phyloP scores from a whole-genome alignment of 2,113 vertebrate genomes.

The Halcyon malimbica region DNA sequence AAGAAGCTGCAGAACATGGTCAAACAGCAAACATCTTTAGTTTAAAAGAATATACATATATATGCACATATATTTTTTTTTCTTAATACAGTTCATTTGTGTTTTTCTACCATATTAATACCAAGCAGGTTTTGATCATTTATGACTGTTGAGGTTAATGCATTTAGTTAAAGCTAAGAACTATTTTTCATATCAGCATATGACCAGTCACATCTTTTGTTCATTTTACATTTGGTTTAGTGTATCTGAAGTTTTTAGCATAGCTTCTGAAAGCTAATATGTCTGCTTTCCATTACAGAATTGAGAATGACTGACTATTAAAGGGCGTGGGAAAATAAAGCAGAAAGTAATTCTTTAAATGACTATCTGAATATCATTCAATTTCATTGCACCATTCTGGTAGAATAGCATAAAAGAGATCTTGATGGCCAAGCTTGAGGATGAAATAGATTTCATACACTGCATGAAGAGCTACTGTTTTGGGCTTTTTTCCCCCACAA shows the following conservation, averaged over 20 bases:
- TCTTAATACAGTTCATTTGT: not conserved
- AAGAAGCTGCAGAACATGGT: not conserved
- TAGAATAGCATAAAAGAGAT: not conserved
- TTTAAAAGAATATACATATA: not conserved
- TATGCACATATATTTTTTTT: not conserved
- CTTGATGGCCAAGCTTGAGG: not conserved
- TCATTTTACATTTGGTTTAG: not conserved
- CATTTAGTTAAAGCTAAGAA: not conserved
- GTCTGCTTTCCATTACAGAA: not conserved
- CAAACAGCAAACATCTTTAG: not conserved
- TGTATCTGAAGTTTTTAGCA: not conserved
- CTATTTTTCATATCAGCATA: not conserved
- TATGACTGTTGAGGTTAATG: not conserved
- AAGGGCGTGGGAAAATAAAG: not conserved
- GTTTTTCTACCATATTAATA: not conserved
- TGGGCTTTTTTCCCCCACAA: not conserved
- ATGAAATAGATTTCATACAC: not conserved
- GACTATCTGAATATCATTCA: not conserved
- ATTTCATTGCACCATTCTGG: not conserved
- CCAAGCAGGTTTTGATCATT: not conserved
- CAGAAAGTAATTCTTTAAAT: not conserved
- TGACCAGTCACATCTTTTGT: not conserved
- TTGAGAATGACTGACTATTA: not conserved
- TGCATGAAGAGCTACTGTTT: not conserved
- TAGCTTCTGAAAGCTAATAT: not conserved